phyloP scores from a whole-genome alignment of 2,888 invertebrate species.

The Phytoseiulus persimilis region DNA sequence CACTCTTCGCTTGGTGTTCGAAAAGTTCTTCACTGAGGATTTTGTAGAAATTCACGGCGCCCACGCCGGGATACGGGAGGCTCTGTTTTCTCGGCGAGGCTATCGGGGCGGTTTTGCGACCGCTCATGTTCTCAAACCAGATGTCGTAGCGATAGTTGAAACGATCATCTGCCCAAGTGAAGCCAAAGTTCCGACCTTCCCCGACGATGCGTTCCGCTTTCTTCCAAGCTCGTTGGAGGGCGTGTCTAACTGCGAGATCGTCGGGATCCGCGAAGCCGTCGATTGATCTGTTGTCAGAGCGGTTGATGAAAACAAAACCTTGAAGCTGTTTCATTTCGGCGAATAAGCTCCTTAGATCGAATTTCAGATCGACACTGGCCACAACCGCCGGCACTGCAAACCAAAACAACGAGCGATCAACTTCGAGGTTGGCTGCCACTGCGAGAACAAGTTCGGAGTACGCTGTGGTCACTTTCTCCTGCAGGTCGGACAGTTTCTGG shows the following conservation, averaged over 20 bases:
- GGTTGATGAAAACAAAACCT: conserved; percentile 21
- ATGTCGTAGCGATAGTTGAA: conserved; percentile 33
- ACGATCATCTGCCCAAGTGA: conserved; percentile 29
- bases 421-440: background rate
- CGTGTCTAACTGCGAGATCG: background rate
- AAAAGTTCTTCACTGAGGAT: conserved; percentile 24
- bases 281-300: conserved; percentile 6
- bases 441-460: conserved; percentile 29
- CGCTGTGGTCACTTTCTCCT: conserved; percentile 13
- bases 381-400: background rate
- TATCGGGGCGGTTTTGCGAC: background rate
- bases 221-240: conserved; percentile 26
- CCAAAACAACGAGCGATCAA: conserved; percentile 11
- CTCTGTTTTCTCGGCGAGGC: background rate
- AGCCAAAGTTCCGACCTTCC: conserved; percentile 21
- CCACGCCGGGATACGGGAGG: conserved; percentile 12
- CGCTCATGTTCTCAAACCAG: conserved; percentile 31
- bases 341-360: conserved; percentile 12
- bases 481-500: conserved; percentile 31
- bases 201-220: conserved; percentile 17
- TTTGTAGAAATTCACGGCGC: conserved; percentile 25
- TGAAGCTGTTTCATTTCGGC: background rate
- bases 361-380: background rate
- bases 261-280: conserved; percentile 13
- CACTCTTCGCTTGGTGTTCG: conserved; percentile 16